A percentile compares a stretch with the other conserved stretches of the same genome.
Evolutionary conservation across 2,888 invertebrate genomes (phyloP).

Genomic region (Ectemnius continuus): DNA sequence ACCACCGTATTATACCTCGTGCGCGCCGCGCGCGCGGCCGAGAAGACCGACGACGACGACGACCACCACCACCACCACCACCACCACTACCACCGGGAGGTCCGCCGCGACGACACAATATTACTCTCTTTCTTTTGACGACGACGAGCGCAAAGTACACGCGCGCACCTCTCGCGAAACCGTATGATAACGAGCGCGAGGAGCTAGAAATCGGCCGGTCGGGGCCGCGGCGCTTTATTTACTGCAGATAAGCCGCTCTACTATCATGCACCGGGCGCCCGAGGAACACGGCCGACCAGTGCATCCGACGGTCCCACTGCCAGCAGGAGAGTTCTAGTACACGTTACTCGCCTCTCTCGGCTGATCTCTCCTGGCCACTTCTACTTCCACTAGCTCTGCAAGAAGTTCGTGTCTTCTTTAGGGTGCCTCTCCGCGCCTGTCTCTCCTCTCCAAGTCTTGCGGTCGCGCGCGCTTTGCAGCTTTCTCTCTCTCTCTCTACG

Average conservation of each 20-base stretch:
- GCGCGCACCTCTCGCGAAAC: conserved; percentile 28
- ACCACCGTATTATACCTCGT: conserved; percentile 31
- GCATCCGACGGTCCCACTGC: conserved; percentile 48
- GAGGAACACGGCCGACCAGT: conserved; percentile 45
- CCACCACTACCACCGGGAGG: not conserved
- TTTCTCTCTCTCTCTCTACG: no score
- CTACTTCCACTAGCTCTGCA: conserved; percentile 30
- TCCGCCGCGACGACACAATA: not conserved
- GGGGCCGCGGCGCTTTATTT: conserved; percentile 46
- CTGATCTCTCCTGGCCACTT: conserved; percentile 17
- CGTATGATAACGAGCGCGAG: conserved; percentile 44
- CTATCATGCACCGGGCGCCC: conserved; percentile 43
- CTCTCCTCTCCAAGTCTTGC: not conserved
- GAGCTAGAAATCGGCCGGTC: conserved; percentile 26
- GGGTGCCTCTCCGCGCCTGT: conserved; percentile 1
- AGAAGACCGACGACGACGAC: conserved; percentile 11
- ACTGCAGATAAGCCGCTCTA: conserved; percentile 50
- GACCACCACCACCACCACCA: conserved; percentile 3
- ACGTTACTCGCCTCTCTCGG: conserved; percentile 32
- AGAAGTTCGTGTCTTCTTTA: conserved; percentile 3
- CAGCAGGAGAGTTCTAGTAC: conserved; percentile 47
- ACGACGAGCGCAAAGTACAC: conserved; percentile 14
- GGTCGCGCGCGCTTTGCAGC: not conserved
- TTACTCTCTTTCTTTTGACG: not conserved
- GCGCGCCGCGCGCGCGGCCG: conserved; percentile 6